Conservation (phyloP, 1,140 invertebrate genomes). For the Drosophila murphyi region DNA sequence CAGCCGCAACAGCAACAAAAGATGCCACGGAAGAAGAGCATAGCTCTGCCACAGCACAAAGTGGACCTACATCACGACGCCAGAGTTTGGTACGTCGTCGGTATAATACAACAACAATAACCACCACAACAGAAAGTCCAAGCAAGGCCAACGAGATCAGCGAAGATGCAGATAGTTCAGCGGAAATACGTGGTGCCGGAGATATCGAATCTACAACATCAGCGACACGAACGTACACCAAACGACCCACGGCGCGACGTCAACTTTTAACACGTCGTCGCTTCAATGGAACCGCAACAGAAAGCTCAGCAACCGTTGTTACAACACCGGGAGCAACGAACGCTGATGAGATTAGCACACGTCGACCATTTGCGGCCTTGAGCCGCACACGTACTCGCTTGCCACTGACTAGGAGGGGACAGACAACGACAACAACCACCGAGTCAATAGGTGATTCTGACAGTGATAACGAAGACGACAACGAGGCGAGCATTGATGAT, state of each 20-base stretch:
- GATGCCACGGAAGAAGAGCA: background rate
- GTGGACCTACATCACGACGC: background rate
- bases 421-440: constrained; percentile 25
- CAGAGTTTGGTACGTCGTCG: constrained; percentile 9
- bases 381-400: constrained; percentile 59
- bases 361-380: constrained; percentile 54
- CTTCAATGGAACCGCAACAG: constrained; percentile 18
- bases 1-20: background rate
- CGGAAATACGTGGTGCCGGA: background rate
- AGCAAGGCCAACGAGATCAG: background rate
- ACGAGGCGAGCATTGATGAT: background rate
- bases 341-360: constrained; percentile 41
- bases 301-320: background rate
- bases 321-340: constrained; percentile 26
- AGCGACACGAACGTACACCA: background rate
- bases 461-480: background rate
- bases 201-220: constrained; percentile 7
- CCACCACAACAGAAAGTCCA: background rate
- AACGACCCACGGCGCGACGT: constrained; percentile 39
- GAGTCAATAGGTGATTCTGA: constrained; percentile 18
- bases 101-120: constrained; percentile 2
- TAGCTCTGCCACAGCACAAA: background rate
- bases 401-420: constrained; percentile 9
- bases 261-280: constrained; percentile 25
- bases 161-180: constrained; percentile 3